Percentiles rank a stretch among this genome's conserved stretches.
These are phyloP conservation scores for Pygoscelis antarcticus DNA, from an alignment of 2,113 vertebrate genomes.

Conservation along the genomic window DNA sequence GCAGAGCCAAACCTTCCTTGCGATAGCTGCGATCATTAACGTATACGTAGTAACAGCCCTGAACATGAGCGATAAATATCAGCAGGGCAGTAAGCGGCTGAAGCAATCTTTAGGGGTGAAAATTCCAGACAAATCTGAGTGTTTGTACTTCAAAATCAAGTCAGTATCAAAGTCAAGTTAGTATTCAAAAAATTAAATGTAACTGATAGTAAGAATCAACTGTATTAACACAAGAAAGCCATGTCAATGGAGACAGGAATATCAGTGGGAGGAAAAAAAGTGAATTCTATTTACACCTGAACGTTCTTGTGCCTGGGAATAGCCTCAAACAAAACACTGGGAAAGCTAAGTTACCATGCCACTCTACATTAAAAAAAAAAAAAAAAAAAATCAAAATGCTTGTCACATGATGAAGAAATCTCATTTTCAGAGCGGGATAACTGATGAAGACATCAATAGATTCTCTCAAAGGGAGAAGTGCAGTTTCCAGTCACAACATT, in stretches of 20 bases:
- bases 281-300: neutral
- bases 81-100: neutral
- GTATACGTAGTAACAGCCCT: fast-evolving
- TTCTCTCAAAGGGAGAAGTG: neutral
- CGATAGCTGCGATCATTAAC: no score
- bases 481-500: neutral
- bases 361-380: neutral
- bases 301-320: neutral
- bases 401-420: neutral
- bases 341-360: neutral
- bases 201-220: neutral
- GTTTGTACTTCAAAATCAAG: neutral
- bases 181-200: neutral
- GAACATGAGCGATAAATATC: neutral
- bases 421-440: neutral
- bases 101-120: neutral
- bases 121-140: neutral
- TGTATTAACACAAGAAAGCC: neutral
- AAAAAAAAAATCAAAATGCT: neutral
- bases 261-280: neutral
- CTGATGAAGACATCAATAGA: neutral
- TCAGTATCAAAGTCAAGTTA: neutral
- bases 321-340: neutral
- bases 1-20: neutral
- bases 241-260: neutral